Conservation (phyloP, 2,113 vertebrate species). For the Rhombomys opimus region DNA sequence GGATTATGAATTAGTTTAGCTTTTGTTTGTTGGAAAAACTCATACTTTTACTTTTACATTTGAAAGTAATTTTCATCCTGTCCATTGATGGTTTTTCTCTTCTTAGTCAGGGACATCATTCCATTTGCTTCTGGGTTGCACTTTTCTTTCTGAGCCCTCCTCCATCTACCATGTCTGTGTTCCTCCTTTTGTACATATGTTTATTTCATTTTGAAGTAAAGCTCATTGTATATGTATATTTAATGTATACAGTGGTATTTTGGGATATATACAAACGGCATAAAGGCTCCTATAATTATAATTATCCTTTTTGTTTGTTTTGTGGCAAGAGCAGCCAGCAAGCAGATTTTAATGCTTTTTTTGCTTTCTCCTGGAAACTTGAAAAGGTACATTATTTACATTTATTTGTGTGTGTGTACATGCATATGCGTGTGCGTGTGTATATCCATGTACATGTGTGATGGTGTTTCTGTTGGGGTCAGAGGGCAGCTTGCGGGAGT, state of each 20-base stretch:
- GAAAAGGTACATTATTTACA: neutral
- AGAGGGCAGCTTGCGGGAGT: neutral
- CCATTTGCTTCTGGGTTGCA: neutral
- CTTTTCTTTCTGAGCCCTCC: constrained; percentile 19
- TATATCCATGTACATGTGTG: neutral
- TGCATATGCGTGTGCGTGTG: neutral
- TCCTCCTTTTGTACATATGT: neutral
- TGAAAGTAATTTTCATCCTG: neutral
- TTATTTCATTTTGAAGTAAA: neutral
- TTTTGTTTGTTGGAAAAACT: constrained; percentile 35
- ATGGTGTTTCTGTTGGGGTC: neutral
- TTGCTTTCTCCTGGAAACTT: neutral
- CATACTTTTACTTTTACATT: neutral
- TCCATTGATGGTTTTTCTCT: neutral
- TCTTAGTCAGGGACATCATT: neutral
- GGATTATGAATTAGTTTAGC: constrained; percentile 6
- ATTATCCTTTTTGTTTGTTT: neutral
- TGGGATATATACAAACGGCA: neutral
- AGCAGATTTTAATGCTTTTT: neutral
- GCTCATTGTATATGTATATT: neutral
- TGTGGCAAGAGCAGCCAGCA: neutral
- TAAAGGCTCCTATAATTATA: neutral
- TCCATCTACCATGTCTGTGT: neutral
- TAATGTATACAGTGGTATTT: neutral
- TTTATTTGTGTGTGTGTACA: neutral